Evolutionary conservation across 2,888 invertebrate genomes (phyloP).

Genomic region (Eustalomyia histrio): DNA sequence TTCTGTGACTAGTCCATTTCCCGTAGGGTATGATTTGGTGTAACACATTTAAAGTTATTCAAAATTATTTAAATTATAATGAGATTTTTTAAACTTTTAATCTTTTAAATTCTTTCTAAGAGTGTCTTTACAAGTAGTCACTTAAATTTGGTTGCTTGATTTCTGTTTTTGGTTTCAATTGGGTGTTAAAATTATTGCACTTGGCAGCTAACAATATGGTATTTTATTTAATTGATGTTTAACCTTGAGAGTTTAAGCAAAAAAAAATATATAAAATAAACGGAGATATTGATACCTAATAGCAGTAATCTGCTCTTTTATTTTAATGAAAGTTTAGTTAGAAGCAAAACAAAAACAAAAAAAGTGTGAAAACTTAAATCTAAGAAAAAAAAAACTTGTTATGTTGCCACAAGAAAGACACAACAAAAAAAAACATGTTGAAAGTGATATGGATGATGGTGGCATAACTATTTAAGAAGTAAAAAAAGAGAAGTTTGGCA

Average conservation of each 20-base stretch:
- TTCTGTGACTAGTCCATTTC: too few species aligned
- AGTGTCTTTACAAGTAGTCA: conserved; percentile 17
- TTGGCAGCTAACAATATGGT: conserved; percentile 61
- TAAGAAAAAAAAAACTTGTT: conserved; percentile 40
- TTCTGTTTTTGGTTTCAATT: conserved; percentile 9
- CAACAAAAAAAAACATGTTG: conserved; percentile 40
- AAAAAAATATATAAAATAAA: too few species aligned
- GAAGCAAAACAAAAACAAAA: conserved; percentile 63
- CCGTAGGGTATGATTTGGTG: too few species aligned
- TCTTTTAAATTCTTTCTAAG: background rate
- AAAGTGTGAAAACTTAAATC: conserved; percentile 63
- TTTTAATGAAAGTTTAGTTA: conserved; percentile 27
- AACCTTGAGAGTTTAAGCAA: conserved; percentile 52
- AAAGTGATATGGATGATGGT: conserved; percentile 52
- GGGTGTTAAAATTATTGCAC: conserved; percentile 60
- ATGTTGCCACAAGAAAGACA: conserved; percentile 24
- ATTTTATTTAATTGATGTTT: conserved; percentile 64
- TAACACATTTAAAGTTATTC: too few species aligned
- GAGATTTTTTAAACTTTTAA: too few species aligned
- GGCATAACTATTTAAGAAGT: conserved; percentile 25
- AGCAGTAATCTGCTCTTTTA: conserved; percentile 39
- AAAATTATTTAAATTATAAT: too few species aligned
- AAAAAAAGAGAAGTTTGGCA: conserved; percentile 44
- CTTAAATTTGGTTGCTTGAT: background rate
- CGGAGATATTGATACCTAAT: conserved; percentile 39